These are phyloP conservation scores for Aegotheles bennettii DNA, from an alignment of 2,113 vertebrate genomes.

Conservation along the genomic window DNA sequence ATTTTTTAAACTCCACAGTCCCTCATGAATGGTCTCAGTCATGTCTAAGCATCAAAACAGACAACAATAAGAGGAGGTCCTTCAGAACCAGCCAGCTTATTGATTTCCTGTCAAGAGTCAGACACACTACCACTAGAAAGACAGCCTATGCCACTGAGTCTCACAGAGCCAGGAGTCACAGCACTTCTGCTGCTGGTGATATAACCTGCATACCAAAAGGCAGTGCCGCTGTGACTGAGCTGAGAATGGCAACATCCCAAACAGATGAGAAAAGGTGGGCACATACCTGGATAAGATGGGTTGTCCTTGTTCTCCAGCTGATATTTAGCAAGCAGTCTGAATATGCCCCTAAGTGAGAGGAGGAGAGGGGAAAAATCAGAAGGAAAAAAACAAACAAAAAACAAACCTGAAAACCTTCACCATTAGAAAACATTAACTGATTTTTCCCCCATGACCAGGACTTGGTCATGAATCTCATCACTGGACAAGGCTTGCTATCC, in stretches of 20 bases:
- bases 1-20: neutral
- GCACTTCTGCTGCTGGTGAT: neutral
- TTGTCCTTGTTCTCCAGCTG: slow-evolving; percentile 94
- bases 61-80: neutral
- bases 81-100: neutral
- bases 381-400: neutral
- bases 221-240: neutral
- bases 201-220: neutral
- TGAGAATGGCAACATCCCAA: neutral
- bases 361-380: neutral
- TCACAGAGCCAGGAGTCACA: neutral
- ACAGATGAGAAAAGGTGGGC: neutral
- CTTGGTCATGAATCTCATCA: neutral
- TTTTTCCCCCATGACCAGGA: neutral
- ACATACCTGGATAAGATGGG: slow-evolving; percentile 84
- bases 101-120: neutral
- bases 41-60: neutral
- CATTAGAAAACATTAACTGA: neutral
- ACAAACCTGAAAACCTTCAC: neutral
- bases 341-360: slow-evolving; percentile 84
- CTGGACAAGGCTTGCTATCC: neutral
- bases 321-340: slow-evolving; percentile 87
- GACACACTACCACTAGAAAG: neutral
- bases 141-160: neutral
- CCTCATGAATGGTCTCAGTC: neutral